Conservation (phyloP, 2,113 vertebrate species). For the Numida meleagris region DNA sequence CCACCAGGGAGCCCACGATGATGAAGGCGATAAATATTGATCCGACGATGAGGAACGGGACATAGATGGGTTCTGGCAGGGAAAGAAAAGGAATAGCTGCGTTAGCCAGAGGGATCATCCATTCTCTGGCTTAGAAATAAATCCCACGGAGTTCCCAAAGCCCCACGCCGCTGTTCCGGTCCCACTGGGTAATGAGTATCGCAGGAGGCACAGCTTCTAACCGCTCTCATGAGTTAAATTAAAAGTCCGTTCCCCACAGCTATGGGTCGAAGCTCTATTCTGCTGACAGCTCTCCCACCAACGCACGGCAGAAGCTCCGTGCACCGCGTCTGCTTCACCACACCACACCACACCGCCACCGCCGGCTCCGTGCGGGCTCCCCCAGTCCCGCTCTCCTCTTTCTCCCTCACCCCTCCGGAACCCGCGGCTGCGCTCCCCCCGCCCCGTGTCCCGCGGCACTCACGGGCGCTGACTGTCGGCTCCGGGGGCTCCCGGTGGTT, state of each 20-base stretch:
- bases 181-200: background rate
- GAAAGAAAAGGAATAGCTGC: background rate
- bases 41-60: conserved; percentile 96
- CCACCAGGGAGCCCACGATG: conserved; percentile 92
- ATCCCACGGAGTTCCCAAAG: background rate
- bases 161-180: background rate
- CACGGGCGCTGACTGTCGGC: conserved; percentile 86
- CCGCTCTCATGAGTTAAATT: background rate
- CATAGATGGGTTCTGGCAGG: conserved; percentile 88
- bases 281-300: background rate
- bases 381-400: background rate
- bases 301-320: background rate
- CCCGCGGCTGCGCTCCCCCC: background rate
- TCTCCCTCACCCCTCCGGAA: too few species aligned
- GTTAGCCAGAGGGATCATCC: background rate
- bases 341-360: too few species aligned
- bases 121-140: background rate
- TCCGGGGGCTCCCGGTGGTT: conserved; percentile 87
- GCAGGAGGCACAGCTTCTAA: background rate
- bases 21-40: conserved; percentile 97
- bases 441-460: conserved; percentile 57
- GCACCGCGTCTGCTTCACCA: fast-evolving
- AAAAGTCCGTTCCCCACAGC: background rate
- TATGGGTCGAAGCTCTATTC: background rate
- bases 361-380: background rate